Percentiles rank a stretch among this genome's conserved stretches.
Evolutionary conservation across 2,797 vertebrate species (phyloP).

Genomic region (Geotrypetes seraphini): DNA sequence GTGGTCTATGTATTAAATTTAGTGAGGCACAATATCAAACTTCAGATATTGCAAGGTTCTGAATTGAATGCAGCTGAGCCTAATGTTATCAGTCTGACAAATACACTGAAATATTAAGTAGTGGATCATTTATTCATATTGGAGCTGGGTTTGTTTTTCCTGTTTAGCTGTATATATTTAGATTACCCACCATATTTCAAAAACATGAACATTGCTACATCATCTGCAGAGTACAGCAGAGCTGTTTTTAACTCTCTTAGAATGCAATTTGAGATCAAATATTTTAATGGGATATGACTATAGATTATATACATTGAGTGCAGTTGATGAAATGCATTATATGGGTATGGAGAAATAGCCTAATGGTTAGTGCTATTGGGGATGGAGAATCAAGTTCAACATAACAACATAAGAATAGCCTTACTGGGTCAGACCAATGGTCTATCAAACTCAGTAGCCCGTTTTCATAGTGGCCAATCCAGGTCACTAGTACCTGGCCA

Average conservation of each 20-base stretch:
- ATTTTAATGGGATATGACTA: constrained; percentile 13
- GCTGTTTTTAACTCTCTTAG: background rate
- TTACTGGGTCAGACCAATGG: no score
- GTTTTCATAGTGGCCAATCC: no score
- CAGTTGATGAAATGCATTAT: constrained; percentile 16
- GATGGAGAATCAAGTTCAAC: no score
- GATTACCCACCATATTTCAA: constrained; percentile 39
- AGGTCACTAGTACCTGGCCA: no score
- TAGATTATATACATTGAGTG: no score
- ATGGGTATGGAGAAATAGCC: no score
- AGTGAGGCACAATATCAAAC: constrained; percentile 60
- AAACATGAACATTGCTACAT: constrained; percentile 7
- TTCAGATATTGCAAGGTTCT: constrained; percentile 61
- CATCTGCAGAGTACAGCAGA: constrained; percentile 9
- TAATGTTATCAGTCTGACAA: constrained; percentile 64
- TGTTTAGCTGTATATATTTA: constrained; percentile 27
- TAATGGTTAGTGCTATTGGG: no score
- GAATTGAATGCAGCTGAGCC: constrained; percentile 52
- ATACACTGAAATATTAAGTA: constrained; percentile 65
- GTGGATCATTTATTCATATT: constrained; percentile 60
- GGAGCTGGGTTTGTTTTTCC: constrained; percentile 39
- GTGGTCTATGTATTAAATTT: constrained; percentile 65
- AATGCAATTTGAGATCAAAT: constrained; percentile 17
- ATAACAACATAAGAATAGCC: no score
- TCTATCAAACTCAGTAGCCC: no score